Conservation (phyloP, 2,888 invertebrate species). For the Clusia tigrina region DNA sequence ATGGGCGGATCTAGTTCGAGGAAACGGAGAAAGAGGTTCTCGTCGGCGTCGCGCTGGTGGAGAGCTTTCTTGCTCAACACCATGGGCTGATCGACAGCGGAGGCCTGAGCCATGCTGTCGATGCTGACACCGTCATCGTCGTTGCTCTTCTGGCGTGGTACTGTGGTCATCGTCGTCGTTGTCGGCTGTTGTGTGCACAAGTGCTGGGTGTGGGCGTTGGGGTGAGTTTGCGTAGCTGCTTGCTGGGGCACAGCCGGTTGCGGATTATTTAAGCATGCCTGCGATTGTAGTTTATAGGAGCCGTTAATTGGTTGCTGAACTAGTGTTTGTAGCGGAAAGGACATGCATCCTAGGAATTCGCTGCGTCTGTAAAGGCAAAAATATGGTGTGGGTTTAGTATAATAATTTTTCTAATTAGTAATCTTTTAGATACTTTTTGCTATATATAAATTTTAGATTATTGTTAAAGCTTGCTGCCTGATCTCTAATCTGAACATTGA, state of each 20-base stretch:
- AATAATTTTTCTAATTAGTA: conserved; percentile 43
- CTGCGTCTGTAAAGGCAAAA: conserved; percentile 89
- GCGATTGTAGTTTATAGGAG: conserved; percentile 77
- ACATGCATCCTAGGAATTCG: conserved; percentile 93
- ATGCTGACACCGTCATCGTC: conserved; percentile 29
- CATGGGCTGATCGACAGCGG: conserved; percentile 42
- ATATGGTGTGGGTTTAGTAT: no score
- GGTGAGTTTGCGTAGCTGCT: conserved; percentile 15
- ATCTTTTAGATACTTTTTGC: background rate
- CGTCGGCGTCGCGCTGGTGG: conserved; percentile 73
- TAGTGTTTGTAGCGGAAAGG: conserved; percentile 85
- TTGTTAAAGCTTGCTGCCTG: no score
- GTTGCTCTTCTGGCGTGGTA: conserved; percentile 5
- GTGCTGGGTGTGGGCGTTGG: conserved; percentile 36
- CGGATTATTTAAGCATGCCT: conserved; percentile 69
- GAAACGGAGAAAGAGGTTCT: conserved; percentile 77
- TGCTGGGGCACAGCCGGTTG: conserved; percentile 37
- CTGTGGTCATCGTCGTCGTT: conserved; percentile 31
- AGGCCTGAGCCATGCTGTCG: conserved; percentile 25
- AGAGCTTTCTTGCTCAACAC: conserved; percentile 68
- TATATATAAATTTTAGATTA: background rate
- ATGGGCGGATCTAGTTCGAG: conserved; percentile 79
- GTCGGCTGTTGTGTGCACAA: conserved; percentile 15
- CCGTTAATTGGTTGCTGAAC: conserved; percentile 76
- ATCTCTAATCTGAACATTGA: no score